Base-by-base conservation (phyloP, 2,113 vertebrate species). In the Vulpes vulpes region DNA sequence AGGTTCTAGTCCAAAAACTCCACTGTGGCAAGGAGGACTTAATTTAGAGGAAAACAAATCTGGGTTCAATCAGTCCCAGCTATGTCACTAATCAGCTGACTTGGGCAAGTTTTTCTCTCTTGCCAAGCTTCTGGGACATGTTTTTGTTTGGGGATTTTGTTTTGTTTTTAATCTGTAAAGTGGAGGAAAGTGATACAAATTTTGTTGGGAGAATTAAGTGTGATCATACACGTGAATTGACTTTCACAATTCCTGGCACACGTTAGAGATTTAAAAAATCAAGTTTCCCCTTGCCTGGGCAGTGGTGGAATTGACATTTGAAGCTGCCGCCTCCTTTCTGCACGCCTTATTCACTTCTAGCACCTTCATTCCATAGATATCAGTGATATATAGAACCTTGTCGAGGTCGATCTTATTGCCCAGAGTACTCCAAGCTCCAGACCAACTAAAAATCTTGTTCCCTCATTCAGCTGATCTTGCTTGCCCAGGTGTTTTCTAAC, bases 211-310 rank as follows among this genome's bases (percentile, higher is more conserved):
- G 81, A 79, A 60, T 76, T 92, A 67, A 89, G 30, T 88, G 22
- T 65, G 60, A 74, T n/a, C 27, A 60, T 38, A 15, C 49, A 67
- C 20, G 57, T 2, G 3, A 94, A 32, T 82, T 89, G 49, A 83
- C 25, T 93, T 95, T 83, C 32, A 89, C 51, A 85, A 55, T 80
- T 94, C 22, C 23, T 80, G 88, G 27, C 43, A 85, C 19, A 55
- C 53, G 35, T 53, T 59, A 84, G 2, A 20, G 38, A 62, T 64
- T 69, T 32, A 0, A 17, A 55, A 74, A 90, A 43, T 19, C 8
- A 25, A 30, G 79, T 65, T 96, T 71, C n/a, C 60, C 11, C 79
- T 96, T 92, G 84, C 53, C 22, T 73, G 71, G 79, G 35, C 43
- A 85, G 3, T 92, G 16, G 11, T 87, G 53, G 51, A 76, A 20